Percentiles rank a stretch among this genome's conserved stretches.
Conservation (phyloP, 2,113 vertebrate species). For the Cynocephalus volans region DNA sequence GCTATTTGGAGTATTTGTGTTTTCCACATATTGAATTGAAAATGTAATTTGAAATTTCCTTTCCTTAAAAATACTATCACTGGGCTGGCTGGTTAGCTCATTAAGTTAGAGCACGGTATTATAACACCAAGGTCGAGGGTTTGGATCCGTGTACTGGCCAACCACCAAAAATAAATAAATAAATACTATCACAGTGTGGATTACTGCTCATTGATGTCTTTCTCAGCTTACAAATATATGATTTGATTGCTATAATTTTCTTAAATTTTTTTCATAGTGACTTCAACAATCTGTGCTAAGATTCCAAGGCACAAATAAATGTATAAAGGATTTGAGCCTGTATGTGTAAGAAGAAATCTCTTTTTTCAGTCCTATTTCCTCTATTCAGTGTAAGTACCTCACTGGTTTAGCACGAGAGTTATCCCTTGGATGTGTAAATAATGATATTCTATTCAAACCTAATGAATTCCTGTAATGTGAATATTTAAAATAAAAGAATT, state of each 20-base stretch:
- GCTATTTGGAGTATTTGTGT: conserved; percentile 48
- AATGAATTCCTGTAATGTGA: conserved; percentile 89
- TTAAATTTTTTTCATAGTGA: conserved; percentile 81
- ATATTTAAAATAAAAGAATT: conserved; percentile 92
- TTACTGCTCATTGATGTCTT: conserved; percentile 73
- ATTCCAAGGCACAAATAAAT: conserved; percentile 78
- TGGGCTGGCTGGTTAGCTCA: too few relatives aligned
- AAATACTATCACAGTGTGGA: conserved; percentile 42
- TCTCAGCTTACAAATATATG: conserved; percentile 71
- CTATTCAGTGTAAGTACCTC: conserved; percentile 82
- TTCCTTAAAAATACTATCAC: conserved; percentile 57
- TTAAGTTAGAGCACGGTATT: too few relatives aligned
- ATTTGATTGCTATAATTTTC: conserved; percentile 75
- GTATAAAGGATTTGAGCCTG: conserved; percentile 81
- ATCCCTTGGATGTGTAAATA: conserved; percentile 89
- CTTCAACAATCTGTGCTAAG: conserved; percentile 76
- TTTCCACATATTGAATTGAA: conserved; percentile 67
- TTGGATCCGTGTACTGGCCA: too few relatives aligned
- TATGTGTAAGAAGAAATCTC: conserved; percentile 77
- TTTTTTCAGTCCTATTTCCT: conserved; percentile 80
- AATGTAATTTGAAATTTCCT: conserved; percentile 68
- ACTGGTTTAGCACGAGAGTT: conserved; percentile 86
- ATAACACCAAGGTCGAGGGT: too few relatives aligned
- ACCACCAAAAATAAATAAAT: background rate
- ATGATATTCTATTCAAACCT: conserved; percentile 86